Conservation (phyloP, 2,113 vertebrate genomes). For the Perccottus glenii region DNA sequence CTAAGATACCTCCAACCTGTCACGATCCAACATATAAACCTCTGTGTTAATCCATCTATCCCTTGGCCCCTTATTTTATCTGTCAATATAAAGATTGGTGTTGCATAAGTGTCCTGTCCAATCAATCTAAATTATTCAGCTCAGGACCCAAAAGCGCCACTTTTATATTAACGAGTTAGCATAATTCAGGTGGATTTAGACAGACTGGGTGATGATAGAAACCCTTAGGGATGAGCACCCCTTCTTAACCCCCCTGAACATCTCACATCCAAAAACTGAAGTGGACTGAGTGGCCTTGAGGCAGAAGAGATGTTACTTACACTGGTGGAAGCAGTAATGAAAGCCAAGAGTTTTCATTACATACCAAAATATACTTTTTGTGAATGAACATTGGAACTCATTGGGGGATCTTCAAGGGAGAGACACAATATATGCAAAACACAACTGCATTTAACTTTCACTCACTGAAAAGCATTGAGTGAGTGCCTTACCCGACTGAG, state of each 20-base stretch:
- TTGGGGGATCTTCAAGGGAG: no score
- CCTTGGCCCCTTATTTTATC: constrained; percentile 27
- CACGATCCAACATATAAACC: neutral
- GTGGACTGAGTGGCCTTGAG: constrained; percentile 27
- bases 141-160: constrained; percentile 26
- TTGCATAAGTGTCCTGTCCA: constrained; percentile 52
- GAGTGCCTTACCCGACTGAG: constrained; percentile 89
- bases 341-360: no score
- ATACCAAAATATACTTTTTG: no score
- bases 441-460: neutral
- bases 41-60: neutral
- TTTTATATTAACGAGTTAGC: constrained; percentile 62
- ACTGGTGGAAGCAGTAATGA: no score
- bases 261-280: constrained; percentile 21
- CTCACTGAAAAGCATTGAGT: constrained; percentile 7
- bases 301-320: neutral
- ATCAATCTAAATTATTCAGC: constrained; percentile 60
- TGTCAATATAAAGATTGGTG: constrained; percentile 55
- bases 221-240: constrained; percentile 11
- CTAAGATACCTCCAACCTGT: neutral
- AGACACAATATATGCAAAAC: no score
- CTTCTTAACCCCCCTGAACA: constrained; percentile 12
- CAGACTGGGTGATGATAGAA: neutral
- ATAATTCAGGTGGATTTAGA: constrained; percentile 38
- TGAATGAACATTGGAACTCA: no score